phyloP scores from a whole-genome alignment of 2,888 invertebrate genomes.

The Hirtodrosophila cameraria region DNA sequence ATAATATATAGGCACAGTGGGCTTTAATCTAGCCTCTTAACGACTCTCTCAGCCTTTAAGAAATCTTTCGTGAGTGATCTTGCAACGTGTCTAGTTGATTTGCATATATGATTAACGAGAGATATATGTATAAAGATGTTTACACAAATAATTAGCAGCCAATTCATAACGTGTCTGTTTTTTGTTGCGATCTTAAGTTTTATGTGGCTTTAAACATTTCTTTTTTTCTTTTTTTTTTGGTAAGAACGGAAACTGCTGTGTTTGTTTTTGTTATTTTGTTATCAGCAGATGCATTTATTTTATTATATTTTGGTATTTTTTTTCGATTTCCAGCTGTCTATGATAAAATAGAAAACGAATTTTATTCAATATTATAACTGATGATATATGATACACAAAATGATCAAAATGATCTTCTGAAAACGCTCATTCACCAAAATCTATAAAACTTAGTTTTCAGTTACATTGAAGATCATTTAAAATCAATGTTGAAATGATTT shows the following conservation, averaged over 20 bases:
- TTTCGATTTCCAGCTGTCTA: no score
- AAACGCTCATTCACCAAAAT: no score
- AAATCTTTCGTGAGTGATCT: conserved; percentile 8
- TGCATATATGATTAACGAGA: conserved; percentile 46
- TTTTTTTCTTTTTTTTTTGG: neutral
- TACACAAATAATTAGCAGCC: conserved; percentile 49
- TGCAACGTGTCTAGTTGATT: conserved; percentile 23
- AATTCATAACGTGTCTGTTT: conserved; percentile 24
- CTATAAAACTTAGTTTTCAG: no score
- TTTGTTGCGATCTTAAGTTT: neutral
- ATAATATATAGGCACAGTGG: conserved; percentile 4
- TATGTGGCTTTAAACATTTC: no score
- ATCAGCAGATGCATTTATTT: conserved; percentile 6
- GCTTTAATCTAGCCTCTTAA: neutral
- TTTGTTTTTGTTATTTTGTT: neutral
- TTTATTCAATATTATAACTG: no score
- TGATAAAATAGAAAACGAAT: no score
- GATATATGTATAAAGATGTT: conserved; percentile 34
- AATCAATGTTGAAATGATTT: conserved; percentile 27
- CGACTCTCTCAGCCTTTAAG: conserved; percentile 2
- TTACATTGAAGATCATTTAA: neutral
- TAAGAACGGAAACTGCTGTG: conserved; percentile 10
- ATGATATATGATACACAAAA: no score
- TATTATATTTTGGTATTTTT: no score
- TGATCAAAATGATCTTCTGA: no score